phyloP scores from a whole-genome alignment of 2,888 invertebrate genomes.

The Glaucopsyche alexis region DNA sequence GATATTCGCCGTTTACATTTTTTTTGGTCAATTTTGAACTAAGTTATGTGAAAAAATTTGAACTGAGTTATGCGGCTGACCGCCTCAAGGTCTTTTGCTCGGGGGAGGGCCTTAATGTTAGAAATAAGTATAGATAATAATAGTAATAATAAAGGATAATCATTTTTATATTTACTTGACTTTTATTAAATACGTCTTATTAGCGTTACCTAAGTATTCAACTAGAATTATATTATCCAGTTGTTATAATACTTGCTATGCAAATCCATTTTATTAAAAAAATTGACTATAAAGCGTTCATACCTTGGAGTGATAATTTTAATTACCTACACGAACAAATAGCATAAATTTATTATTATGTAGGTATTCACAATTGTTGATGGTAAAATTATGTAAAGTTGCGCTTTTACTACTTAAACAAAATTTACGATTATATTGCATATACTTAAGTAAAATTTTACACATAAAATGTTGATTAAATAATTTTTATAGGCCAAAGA shows the following conservation, averaged over 20 bases:
- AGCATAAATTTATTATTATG: not conserved
- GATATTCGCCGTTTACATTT: too few relatives aligned
- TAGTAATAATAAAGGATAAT: too few relatives aligned
- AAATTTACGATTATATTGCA: not conserved
- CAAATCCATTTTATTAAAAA: not conserved
- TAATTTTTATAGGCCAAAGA: not conserved
- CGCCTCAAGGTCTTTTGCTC: too few relatives aligned
- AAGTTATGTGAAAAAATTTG: too few relatives aligned
- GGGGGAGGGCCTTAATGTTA: too few relatives aligned
- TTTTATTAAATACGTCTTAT: too few relatives aligned
- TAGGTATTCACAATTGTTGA: not conserved
- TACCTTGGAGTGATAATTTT: not conserved
- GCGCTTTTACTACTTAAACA: not conserved
- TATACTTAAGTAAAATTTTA: not conserved
- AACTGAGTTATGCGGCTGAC: too few relatives aligned
- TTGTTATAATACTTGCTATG: not conserved
- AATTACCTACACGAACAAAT: not conserved
- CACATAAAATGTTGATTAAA: too few relatives aligned
- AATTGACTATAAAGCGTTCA: not conserved
- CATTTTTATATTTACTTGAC: too few relatives aligned
- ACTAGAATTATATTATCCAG: not conserved
- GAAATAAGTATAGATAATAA: too few relatives aligned
- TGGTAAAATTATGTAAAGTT: not conserved
- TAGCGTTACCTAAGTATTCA: too few relatives aligned
- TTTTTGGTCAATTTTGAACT: too few relatives aligned